phyloP scores from a whole-genome alignment of 2,888 invertebrate species.

The Watsonalla binaria region DNA sequence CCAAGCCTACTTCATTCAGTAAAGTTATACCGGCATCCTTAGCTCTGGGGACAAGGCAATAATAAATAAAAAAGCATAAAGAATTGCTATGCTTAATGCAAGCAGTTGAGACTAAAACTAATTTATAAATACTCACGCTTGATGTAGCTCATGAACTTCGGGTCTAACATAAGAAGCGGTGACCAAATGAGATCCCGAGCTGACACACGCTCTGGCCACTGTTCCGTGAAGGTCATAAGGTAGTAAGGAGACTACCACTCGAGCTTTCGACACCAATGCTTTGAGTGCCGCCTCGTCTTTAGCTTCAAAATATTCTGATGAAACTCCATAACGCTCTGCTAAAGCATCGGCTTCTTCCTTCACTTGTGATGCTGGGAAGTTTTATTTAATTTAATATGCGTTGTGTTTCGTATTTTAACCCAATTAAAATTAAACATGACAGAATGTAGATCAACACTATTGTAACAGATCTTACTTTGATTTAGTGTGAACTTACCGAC shows the following conservation, averaged over 20 bases:
- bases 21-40: slow-evolving; percentile 93
- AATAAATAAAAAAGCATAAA: slow-evolving; percentile 10
- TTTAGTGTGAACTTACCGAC: slow-evolving; percentile 77
- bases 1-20: slow-evolving; percentile 97
- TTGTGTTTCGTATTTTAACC: too few relatives aligned
- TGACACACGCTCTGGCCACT: slow-evolving; percentile 92
- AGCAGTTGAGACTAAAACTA: background rate
- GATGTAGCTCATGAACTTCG: slow-evolving; percentile 87
- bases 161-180: slow-evolving; percentile 97
- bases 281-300: slow-evolving; percentile 84
- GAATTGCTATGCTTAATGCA: too few relatives aligned
- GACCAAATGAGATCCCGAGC: slow-evolving; percentile 93
- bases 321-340: slow-evolving; percentile 86
- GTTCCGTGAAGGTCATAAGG: slow-evolving; percentile 94
- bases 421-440: too few relatives aligned
- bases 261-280: slow-evolving; percentile 84
- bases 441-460: too few relatives aligned
- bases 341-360: slow-evolving; percentile 93
- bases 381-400: background rate
- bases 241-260: slow-evolving; percentile 91
- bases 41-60: slow-evolving; percentile 78
- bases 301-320: slow-evolving; percentile 90
- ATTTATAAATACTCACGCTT: slow-evolving; percentile 75
- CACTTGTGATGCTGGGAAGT: slow-evolving; percentile 83
- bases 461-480: too few relatives aligned